Base-by-base conservation (phyloP, 2,113 vertebrate species). In the Sinocyclocheilus grahami region DNA sequence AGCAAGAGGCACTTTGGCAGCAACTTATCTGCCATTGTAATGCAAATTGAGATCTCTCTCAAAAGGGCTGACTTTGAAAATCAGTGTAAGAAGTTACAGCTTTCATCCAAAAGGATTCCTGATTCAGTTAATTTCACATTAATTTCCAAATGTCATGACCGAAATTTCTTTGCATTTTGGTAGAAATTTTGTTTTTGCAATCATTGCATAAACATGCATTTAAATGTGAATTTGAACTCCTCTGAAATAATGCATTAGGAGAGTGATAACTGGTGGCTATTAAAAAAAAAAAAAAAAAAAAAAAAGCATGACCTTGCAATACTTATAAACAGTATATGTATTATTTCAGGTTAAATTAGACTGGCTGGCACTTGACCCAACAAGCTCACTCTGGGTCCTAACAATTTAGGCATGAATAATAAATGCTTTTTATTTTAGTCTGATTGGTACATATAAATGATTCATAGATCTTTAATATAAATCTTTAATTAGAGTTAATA, bases 341-440 rank as follows among this genome's bases (percentile, higher is more conserved):
- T 30, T 55, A 39, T 69, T 27, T 71, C 2, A 86, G 55, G 6
- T n/a, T 48, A 9, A 51, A 39, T 78, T 79, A 78, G 18, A 80
- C 20, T 65, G 82, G 75, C 27, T 65, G 27, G 33, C 76, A 62
- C 42, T 20, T 46, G 75, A 60, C 63, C 75, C 46, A 78, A 62
- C 72, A 65, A 58, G 30, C 58, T 69, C 71, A 81, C 16, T 67
- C 30, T 60, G n/a, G 30, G 24, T 88, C 79, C 58, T 69, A 78
- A 33, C 76, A 82, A 72, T 88, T 72, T 78, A 30, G 14, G 4
- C 18, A 11, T 78, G 72, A 88, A 86, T 86, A 86, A 86, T 88
- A 69, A 14, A 86, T 74, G 63, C 39, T 53, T 78, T 85, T 78
- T 83, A 46, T 78, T 39, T 88, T 71, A 83, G 39, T 10, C 79